Evolutionary conservation across 2,113 vertebrate genomes (phyloP).

Genomic region (Heterocephalus glaber): DNA sequence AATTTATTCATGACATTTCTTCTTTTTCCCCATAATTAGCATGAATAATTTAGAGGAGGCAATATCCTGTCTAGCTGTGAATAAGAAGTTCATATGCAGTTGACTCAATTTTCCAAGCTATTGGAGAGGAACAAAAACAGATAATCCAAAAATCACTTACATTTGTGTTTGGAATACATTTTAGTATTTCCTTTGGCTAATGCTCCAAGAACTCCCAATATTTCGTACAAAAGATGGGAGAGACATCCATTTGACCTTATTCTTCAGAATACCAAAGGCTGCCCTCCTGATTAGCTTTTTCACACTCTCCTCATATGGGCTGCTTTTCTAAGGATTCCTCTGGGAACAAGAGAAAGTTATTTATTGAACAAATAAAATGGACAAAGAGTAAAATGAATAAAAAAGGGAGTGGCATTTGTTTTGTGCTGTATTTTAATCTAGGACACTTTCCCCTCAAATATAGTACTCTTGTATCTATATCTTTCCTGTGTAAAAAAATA

Average conservation of each 20-base stretch:
- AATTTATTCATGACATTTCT: slow-evolving; percentile 70
- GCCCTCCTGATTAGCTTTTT: neutral
- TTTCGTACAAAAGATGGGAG: slow-evolving; percentile 25
- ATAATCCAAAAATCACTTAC: slow-evolving; percentile 58
- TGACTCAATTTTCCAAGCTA: slow-evolving; percentile 69
- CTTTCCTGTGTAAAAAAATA: neutral
- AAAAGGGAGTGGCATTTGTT: neutral
- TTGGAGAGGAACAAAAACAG: slow-evolving; percentile 72
- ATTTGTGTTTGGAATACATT: slow-evolving; percentile 49
- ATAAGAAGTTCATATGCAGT: slow-evolving; percentile 54
- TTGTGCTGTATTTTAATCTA: neutral
- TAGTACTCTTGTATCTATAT: neutral
- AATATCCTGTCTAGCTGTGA: slow-evolving; percentile 35
- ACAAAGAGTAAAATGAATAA: neutral
- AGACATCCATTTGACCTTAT: neutral
- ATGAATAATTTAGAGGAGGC: slow-evolving; percentile 70
- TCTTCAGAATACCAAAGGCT: neutral
- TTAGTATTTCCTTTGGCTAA: neutral
- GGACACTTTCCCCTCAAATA: neutral
- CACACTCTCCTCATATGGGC: neutral
- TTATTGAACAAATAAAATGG: neutral
- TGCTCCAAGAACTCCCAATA: slow-evolving; percentile 1
- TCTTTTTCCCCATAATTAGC: slow-evolving; percentile 54
- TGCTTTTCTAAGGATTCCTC: neutral
- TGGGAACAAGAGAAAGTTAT: neutral